A percentile compares a stretch with the other conserved stretches of the same genome.
Conservation (phyloP, 1,140 invertebrate genomes). For the Conus ventricosus region DNA sequence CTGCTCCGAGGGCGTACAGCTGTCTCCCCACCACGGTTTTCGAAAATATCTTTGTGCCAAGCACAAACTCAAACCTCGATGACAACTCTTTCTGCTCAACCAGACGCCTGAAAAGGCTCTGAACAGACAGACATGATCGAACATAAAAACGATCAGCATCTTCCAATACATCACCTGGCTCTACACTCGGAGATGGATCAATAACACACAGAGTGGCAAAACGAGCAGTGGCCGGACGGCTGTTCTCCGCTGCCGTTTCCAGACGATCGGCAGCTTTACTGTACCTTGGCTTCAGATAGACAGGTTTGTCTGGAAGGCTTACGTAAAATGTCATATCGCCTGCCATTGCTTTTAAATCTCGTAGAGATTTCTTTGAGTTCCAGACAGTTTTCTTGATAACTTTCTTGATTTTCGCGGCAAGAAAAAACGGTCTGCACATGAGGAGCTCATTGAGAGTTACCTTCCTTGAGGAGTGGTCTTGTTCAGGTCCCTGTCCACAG, state of each 20-base stretch:
- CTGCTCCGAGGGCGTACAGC: background rate
- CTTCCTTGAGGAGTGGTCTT: background rate
- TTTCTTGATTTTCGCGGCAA: background rate
- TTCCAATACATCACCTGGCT: background rate
- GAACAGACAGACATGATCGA: conserved; percentile 6
- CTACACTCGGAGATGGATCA: background rate
- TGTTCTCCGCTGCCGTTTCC: background rate
- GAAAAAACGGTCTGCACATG: background rate
- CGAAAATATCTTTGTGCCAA: background rate
- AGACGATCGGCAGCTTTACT: background rate
- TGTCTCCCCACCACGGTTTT: background rate
- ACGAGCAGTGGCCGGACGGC: background rate
- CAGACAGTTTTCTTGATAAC: no score
- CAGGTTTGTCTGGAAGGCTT: conserved; percentile 18
- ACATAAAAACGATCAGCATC: background rate
- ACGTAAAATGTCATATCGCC: background rate
- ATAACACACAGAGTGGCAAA: background rate
- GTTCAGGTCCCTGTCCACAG: no score
- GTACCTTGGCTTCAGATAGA: background rate
- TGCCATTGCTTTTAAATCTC: background rate
- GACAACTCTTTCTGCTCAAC: background rate
- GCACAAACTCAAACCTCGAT: background rate
- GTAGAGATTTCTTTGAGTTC: background rate
- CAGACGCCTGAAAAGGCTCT: background rate
- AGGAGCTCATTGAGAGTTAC: background rate